phyloP scores from a whole-genome alignment of 2,797 vertebrate species.

The Euphonia xanthogaster region DNA sequence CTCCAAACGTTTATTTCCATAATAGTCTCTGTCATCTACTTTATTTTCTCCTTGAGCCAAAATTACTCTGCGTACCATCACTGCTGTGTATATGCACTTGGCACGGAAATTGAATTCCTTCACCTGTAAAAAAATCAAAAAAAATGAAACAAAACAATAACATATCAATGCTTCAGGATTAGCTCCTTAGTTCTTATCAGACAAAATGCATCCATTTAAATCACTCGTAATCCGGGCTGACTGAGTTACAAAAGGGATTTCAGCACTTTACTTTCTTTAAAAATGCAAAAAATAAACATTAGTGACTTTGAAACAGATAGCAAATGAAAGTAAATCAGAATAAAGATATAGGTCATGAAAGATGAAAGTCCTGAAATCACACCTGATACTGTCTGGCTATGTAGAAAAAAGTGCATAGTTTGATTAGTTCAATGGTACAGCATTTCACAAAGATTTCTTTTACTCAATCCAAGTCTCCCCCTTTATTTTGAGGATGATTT shows the following conservation, averaged over 20 bases:
- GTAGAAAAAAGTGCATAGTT: neutral
- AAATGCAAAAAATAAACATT: neutral
- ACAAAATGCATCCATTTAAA: neutral
- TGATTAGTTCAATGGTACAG: neutral
- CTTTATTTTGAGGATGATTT: neutral
- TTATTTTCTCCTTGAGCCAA: constrained; percentile 96
- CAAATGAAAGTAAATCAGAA: neutral
- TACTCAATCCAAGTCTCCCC: neutral
- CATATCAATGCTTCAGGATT: neutral
- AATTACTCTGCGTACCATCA: constrained; percentile 97
- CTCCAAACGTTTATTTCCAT: constrained; percentile 97
- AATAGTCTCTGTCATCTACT: constrained; percentile 98
- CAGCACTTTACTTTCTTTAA: neutral
- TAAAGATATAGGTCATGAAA: neutral
- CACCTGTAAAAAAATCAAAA: constrained; percentile 77
- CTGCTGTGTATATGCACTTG: constrained; percentile 96
- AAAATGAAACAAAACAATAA: neutral
- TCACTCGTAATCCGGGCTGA: neutral
- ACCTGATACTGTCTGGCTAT: neutral
- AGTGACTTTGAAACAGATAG: neutral
- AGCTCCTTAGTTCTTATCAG: neutral
- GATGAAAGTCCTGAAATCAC: neutral
- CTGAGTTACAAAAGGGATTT: neutral
- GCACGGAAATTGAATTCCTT: constrained; percentile 98
- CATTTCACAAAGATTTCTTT: neutral